Evolutionary conservation across 2,888 invertebrate genomes (phyloP).

Genomic region (Pheosia tremula): DNA sequence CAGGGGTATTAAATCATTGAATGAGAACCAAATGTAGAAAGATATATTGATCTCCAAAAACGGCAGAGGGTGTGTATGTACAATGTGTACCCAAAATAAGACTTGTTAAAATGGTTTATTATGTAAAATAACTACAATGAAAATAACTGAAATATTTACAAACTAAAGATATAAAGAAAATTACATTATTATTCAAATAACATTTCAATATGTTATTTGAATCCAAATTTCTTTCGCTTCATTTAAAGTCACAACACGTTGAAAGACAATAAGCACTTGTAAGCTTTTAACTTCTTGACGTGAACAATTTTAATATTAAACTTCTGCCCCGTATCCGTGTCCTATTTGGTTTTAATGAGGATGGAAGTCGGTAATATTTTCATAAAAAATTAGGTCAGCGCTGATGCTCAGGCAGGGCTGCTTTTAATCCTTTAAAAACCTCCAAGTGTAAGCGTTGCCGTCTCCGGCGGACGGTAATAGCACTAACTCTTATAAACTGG

Average conservation of each 20-base stretch:
- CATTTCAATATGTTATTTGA: not conserved
- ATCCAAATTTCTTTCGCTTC: not conserved
- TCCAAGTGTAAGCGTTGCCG: conserved; percentile 52
- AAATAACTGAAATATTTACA: too few relatives aligned
- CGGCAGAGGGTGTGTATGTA: too few relatives aligned
- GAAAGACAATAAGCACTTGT: conserved; percentile 7
- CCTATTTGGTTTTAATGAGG: conserved; percentile 14
- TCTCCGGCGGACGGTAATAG: conserved; percentile 61
- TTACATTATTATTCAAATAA: not conserved
- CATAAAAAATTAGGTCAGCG: conserved; percentile 34
- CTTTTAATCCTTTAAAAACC: conserved; percentile 61
- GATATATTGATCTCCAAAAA: too few relatives aligned
- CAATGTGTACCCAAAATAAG: too few relatives aligned
- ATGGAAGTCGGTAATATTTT: conserved; percentile 16
- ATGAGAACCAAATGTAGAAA: too few relatives aligned
- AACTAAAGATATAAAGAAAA: too few relatives aligned
- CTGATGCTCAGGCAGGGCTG: conserved; percentile 43
- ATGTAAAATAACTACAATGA: too few relatives aligned
- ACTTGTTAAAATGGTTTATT: too few relatives aligned
- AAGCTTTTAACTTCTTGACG: conserved; percentile 3
- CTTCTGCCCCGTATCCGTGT: conserved; percentile 7
- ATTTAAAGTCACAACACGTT: not conserved
- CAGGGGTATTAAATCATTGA: too few relatives aligned
- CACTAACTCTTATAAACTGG: conserved; percentile 68
- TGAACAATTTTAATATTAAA: conserved; percentile 18